Evolutionary conservation across 2,797 vertebrate species (phyloP).

Genomic region (Pterois miles): DNA sequence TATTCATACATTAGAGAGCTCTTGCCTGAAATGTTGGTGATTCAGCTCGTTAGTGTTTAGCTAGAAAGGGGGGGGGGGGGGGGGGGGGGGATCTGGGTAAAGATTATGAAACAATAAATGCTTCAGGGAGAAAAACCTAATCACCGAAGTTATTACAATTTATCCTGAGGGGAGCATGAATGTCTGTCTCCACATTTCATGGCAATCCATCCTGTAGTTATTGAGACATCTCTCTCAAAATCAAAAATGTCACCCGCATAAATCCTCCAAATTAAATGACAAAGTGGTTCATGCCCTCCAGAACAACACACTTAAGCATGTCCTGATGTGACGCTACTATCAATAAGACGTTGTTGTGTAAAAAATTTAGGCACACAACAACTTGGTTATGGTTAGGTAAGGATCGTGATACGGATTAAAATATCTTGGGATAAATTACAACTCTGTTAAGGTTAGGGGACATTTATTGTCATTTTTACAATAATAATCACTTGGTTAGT

Average conservation of each 20-base stretch:
- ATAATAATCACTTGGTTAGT: neutral
- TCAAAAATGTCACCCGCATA: neutral
- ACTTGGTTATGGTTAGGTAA: neutral
- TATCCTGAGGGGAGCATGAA: neutral
- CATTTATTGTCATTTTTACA: neutral
- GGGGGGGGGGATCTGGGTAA: neutral
- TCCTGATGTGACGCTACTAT: neutral
- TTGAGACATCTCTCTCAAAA: neutral
- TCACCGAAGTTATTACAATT: neutral
- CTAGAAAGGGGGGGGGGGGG: neutral
- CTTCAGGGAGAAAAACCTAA: neutral
- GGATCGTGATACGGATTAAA: neutral
- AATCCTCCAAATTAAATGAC: neutral
- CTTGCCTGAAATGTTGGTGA: constrained; percentile 33
- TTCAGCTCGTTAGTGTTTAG: constrained; percentile 33
- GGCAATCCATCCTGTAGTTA: neutral
- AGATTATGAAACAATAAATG: constrained; percentile 23
- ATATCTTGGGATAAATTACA: too few species aligned
- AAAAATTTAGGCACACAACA: neutral
- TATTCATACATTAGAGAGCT: constrained; percentile 30
- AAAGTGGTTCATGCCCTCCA: neutral
- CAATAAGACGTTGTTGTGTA: too few species aligned
- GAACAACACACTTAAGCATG: neutral
- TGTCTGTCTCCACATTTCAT: neutral
- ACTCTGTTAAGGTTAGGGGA: neutral